Conservation (phyloP, 2,888 invertebrate species). For the Andrena minutula region DNA sequence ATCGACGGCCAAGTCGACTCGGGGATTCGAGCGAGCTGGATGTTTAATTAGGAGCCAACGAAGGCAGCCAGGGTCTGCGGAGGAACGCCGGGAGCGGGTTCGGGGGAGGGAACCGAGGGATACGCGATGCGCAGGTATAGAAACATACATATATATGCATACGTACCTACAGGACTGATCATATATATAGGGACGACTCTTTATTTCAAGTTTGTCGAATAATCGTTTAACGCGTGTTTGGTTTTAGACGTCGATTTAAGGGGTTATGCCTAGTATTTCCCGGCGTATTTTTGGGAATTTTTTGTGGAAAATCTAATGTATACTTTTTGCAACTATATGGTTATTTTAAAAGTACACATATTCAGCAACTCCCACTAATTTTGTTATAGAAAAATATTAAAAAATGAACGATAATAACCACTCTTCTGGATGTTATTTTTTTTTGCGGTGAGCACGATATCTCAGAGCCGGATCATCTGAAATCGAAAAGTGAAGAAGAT, state of each 20-base stretch:
- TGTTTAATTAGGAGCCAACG: slow-evolving; percentile 84
- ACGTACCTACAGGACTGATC: slow-evolving; percentile 14
- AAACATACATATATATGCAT: slow-evolving; percentile 54
- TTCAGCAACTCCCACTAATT: too few relatives aligned
- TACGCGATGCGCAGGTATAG: slow-evolving; percentile 71
- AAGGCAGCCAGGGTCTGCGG: slow-evolving; percentile 71
- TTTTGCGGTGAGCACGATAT: too few relatives aligned
- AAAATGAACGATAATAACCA: too few relatives aligned
- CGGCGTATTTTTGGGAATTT: too few relatives aligned
- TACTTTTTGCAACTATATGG: too few relatives aligned
- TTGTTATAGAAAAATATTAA: too few relatives aligned
- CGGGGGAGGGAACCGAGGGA: slow-evolving; percentile 53
- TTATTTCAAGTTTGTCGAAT: slow-evolving; percentile 32
- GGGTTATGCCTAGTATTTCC: too few relatives aligned
- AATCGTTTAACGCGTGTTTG: slow-evolving; percentile 14
- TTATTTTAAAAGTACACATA: too few relatives aligned
- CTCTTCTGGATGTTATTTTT: too few relatives aligned
- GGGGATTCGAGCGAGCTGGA: slow-evolving; percentile 82
- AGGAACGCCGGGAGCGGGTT: slow-evolving; percentile 51
- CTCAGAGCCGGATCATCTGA: too few relatives aligned
- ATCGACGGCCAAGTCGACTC: slow-evolving; percentile 82
- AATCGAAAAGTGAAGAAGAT: too few relatives aligned
- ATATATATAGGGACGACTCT: slow-evolving; percentile 5
- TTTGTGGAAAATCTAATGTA: too few relatives aligned
- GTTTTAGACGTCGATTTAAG: neutral